A percentile compares a stretch with the other conserved stretches of the same genome.
Conservation (phyloP, 2,797 vertebrate species). For the Parotocinclus haroldoi region DNA sequence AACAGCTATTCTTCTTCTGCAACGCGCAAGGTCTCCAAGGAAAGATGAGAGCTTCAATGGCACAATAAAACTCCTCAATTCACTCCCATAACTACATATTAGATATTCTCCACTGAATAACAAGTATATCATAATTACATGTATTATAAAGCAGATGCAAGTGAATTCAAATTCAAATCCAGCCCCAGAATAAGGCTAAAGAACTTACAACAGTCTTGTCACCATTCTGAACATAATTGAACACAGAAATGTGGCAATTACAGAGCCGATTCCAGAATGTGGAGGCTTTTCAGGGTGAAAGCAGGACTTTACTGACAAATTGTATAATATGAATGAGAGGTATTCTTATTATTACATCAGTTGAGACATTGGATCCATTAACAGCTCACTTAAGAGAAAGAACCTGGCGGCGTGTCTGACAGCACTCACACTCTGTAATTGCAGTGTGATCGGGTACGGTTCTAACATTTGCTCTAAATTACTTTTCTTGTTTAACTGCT, state of each 20-base stretch:
- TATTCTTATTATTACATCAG: constrained; percentile 47
- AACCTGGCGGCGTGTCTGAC: constrained; percentile 44
- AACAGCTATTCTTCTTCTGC: constrained; percentile 61
- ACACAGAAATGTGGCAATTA: constrained; percentile 50
- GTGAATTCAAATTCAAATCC: constrained; percentile 16
- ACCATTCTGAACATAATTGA: constrained; percentile 41
- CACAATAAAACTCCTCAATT: constrained; percentile 43
- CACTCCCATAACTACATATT: constrained; percentile 43
- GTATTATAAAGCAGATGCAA: constrained; percentile 21
- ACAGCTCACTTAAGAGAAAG: constrained; percentile 42
- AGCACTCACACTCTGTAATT: constrained; percentile 45
- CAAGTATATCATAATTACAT: constrained; percentile 28
- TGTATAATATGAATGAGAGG: constrained; percentile 47
- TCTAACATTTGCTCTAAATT: constrained; percentile 29
- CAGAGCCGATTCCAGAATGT: constrained; percentile 36
- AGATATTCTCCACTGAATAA: constrained; percentile 17
- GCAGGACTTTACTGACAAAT: constrained; percentile 46
- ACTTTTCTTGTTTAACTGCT: constrained; percentile 34
- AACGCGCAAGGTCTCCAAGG: constrained; percentile 58
- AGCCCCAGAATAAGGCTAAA: constrained; percentile 18
- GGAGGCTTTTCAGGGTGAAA: constrained; percentile 37
- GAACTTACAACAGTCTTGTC: constrained; percentile 32
- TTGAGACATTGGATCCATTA: constrained; percentile 52
- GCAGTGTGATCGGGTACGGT: constrained; percentile 39
- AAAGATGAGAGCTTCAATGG: constrained; percentile 59